These are phyloP conservation scores for Pseudococcus longispinus DNA, from an alignment of 2,888 invertebrate genomes.

Conservation along the genomic window DNA sequence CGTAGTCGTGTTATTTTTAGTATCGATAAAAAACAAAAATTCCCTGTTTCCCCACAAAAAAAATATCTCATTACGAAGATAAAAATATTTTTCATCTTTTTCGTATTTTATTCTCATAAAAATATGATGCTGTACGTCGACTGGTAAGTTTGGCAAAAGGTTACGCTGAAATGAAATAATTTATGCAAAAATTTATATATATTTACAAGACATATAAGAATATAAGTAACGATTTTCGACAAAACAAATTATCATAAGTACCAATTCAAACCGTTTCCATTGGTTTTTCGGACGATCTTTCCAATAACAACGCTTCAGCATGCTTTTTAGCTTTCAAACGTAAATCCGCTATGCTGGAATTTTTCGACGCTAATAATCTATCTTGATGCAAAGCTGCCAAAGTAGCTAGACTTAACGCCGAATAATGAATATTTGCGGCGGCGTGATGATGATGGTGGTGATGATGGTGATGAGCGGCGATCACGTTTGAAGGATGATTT, in stretches of 20 bases:
- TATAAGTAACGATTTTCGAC: constrained; percentile 8
- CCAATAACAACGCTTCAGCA: constrained; percentile 72
- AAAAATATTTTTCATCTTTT: constrained; percentile 21
- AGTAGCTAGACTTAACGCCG: constrained; percentile 76
- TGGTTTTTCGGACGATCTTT: constrained; percentile 38
- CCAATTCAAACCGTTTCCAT: constrained; percentile 46
- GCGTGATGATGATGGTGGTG: constrained; percentile 46
- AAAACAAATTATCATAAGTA: neutral
- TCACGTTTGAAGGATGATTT: constrained; percentile 1
- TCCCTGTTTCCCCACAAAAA: neutral
- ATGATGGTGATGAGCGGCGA: constrained; percentile 48
- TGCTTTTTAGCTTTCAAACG: constrained; percentile 92
- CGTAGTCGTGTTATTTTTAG: constrained; percentile 32
- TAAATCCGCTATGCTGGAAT: constrained; percentile 92
- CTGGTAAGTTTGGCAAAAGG: neutral
- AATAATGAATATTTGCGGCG: constrained; percentile 49
- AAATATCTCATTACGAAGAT: constrained; percentile 3
- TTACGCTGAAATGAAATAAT: neutral
- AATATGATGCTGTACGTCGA: neutral
- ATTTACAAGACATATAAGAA: constrained; percentile 22
- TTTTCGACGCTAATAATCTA: constrained; percentile 69
- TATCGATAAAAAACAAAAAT: constrained; percentile 38
- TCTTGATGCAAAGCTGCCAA: constrained; percentile 75
- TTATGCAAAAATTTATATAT: constrained; percentile 39
- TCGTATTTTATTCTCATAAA: neutral